A percentile compares a stretch with the other conserved stretches of the same genome.
Conservation (phyloP, 2,113 vertebrate species). For the Oreotrochilus melanogaster region DNA sequence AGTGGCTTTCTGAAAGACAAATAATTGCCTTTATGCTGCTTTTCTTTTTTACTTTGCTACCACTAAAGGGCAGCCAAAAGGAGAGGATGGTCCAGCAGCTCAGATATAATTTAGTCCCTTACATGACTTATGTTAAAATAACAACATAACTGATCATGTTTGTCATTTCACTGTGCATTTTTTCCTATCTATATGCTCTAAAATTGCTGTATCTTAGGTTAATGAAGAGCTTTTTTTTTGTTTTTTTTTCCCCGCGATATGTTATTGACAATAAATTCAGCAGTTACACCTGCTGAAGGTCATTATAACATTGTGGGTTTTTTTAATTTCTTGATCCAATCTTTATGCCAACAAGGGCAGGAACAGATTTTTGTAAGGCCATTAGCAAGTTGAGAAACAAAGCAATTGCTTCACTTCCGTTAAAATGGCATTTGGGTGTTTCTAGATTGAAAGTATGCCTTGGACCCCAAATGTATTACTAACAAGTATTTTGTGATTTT, state of each 20-base stretch:
- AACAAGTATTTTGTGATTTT: not conserved
- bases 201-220: not conserved
- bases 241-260: not conserved
- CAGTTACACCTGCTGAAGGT: not conserved
- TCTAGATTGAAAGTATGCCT: not conserved
- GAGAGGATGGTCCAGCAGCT: not conserved
- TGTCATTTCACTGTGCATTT: not conserved
- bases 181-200: not conserved
- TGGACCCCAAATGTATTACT: not conserved
- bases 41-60: not conserved
- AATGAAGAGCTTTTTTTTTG: not conserved
- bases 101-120: not conserved
- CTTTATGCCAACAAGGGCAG: not conserved
- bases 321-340: not conserved
- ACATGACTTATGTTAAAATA: fast-evolving
- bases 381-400: not conserved
- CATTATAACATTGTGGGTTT: not conserved
- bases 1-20: not conserved
- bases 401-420: not conserved
- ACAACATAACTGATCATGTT: not conserved
- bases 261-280: conserved; percentile 3
- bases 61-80: not conserved
- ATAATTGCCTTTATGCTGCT: not conserved
- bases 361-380: not conserved
- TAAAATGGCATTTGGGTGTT: not conserved